phyloP scores from a whole-genome alignment of 1,140 invertebrate species.

The Telenomus remus region DNA sequence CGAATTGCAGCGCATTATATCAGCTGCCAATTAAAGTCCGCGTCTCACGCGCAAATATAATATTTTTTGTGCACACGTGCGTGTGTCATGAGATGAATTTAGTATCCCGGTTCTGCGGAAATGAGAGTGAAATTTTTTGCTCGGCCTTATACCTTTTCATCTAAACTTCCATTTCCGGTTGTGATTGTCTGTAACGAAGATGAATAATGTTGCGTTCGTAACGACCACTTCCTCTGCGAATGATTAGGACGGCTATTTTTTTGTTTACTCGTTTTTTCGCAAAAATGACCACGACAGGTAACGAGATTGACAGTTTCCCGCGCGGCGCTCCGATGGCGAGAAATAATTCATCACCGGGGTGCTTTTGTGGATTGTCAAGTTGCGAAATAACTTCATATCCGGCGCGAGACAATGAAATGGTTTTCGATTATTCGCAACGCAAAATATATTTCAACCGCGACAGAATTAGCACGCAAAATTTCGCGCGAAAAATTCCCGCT shows the following conservation, averaged over 20 bases:
- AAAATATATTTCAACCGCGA: conserved; percentile 20
- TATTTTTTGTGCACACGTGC: no score
- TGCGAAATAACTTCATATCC: conserved; percentile 26
- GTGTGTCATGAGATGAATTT: not conserved
- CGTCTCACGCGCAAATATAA: not conserved
- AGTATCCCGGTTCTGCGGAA: conserved; percentile 9
- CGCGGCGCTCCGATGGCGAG: conserved; percentile 3
- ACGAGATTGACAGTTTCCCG: conserved; percentile 10
- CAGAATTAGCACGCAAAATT: conserved; percentile 35
- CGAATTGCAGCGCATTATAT: not conserved
- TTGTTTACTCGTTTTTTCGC: no score
- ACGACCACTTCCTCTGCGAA: conserved; percentile 23
- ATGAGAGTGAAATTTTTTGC: conserved; percentile 18
- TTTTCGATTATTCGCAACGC: conserved; percentile 25
- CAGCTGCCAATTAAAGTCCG: not conserved
- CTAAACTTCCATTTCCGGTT: conserved; percentile 35
- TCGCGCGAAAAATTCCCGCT: conserved; percentile 17
- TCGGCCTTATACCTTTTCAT: not conserved
- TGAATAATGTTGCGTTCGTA: conserved; percentile 18
- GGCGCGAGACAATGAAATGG: conserved; percentile 12
- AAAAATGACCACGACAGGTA: conserved; percentile 1
- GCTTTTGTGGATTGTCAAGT: conserved; percentile 19
- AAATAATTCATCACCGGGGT: conserved; percentile 22
- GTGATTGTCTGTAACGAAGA: conserved; percentile 30
- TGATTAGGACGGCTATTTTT: conserved; percentile 8